Base-by-base conservation (phyloP, 2,797 vertebrate genomes). In the Hippocampus kuda region DNA sequence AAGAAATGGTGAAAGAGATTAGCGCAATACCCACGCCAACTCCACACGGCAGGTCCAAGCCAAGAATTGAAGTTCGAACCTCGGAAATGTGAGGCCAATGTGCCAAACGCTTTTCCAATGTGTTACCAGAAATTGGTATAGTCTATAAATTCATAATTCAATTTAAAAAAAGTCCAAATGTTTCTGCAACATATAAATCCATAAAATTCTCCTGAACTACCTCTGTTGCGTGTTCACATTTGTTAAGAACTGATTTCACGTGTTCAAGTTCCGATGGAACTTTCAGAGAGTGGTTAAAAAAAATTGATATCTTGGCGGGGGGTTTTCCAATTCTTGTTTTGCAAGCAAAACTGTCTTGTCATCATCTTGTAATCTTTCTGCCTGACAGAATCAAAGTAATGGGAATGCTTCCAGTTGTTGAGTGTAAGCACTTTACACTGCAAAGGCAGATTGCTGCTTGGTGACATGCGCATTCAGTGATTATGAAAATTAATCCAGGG, bases 401-500 rank as follows among this genome's bases (percentile, higher is more conserved):
- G 30, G 59, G 30, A 61, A 61, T 38, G n/a, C 12, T 64, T 64
- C 41, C 22, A 64, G 41, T 44, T 24, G 62, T 44, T 64, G 62
- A 42, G 46, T 26, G 41, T 64, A 64, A 64, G 41, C 62, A 44
- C 38, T 63, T 63, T 41, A 63, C 22, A 64, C 41, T 46, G n/a
- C 41, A 26, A 46, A 5, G 41, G n/a, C 22, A 64, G 62, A 64
- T 44, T 44, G 62, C n/a, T 64, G 62, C 41, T 44, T 24, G 41
- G 38, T 44, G 62, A 64, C 41, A 44, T 64, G 38, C 38, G 26
- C 62, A 64, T 44, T 44, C n/a, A 24, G 42, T 16, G 62, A 64
- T 64, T 64, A 44, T 26, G 41, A 64, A 64, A 64, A 64, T 64
- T 42, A 64, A 64, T 64, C 62, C 41, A n/a, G 22, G 9, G 41